These are phyloP conservation scores for Hipparchia semele DNA, from an alignment of 2,888 invertebrate species.

Conservation along the genomic window DNA sequence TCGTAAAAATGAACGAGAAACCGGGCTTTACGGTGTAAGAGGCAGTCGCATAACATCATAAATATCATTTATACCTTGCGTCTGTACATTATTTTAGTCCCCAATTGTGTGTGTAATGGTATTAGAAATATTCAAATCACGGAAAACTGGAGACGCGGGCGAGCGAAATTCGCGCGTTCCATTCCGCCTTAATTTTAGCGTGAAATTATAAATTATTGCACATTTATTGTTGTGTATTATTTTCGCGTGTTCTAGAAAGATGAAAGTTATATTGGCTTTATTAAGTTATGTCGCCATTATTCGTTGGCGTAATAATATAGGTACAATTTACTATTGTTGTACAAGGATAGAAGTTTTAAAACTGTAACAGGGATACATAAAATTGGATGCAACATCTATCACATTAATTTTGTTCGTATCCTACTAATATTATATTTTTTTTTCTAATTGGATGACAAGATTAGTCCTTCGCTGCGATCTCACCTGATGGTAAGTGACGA, in stretches of 20 bases:
- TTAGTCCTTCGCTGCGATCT: too few species aligned
- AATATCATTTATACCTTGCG: constrained; percentile 14
- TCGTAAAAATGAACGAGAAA: too few species aligned
- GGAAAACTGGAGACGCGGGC: constrained; percentile 6
- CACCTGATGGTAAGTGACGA: too few species aligned
- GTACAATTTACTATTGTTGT: too few species aligned
- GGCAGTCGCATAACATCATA: not conserved
- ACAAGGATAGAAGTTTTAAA: too few species aligned
- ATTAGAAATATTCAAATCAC: constrained; percentile 34
- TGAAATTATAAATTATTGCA: constrained; percentile 15
- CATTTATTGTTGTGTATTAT: not conserved
- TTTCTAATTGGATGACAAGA: too few species aligned
- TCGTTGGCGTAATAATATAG: not conserved
- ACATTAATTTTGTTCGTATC: too few species aligned
- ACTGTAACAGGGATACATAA: too few species aligned
- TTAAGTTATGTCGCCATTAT: not conserved
- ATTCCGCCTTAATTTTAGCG: constrained; percentile 2
- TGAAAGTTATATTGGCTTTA: too few species aligned
- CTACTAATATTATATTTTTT: too few species aligned
- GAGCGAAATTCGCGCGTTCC: not conserved
- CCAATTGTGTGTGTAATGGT: constrained; percentile 30
- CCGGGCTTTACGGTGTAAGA: not conserved
- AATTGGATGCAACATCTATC: too few species aligned
- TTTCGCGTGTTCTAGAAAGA: too few species aligned
- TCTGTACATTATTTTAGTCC: constrained; percentile 25